These are phyloP conservation scores for Dendronephthya gigantea DNA, from an alignment of 64 coral and sea anemone genomes.

Conservation along the genomic window DNA sequence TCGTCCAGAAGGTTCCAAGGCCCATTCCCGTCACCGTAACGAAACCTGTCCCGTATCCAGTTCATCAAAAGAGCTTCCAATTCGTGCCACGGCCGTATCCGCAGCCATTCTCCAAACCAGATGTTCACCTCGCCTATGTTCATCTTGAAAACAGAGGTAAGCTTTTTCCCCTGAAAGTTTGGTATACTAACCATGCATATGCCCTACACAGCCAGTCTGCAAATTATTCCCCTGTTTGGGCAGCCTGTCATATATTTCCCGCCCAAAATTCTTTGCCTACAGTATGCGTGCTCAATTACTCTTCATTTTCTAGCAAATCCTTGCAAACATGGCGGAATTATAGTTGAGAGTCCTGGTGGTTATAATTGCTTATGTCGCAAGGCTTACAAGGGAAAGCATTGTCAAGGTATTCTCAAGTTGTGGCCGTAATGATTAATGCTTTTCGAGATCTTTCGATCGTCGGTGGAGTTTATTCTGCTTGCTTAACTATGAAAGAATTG, in stretches of 20 bases:
- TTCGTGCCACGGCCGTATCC: neutral
- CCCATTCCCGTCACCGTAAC: neutral
- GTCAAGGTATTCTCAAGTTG: neutral
- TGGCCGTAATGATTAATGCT: neutral
- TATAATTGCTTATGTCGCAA: neutral
- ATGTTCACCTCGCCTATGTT: neutral
- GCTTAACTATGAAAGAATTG: too few relatives aligned
- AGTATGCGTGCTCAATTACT: too few relatives aligned
- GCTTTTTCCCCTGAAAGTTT: neutral
- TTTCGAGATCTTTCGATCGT: too few relatives aligned
- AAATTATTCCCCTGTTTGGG: too few relatives aligned
- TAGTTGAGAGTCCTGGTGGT: conserved; percentile 1
- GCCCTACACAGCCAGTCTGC: too few relatives aligned
- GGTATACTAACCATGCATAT: neutral
- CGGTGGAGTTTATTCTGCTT: too few relatives aligned
- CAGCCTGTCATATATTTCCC: too few relatives aligned
- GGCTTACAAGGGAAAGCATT: conserved; percentile 12
- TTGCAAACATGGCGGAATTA: neutral
- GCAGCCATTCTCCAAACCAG: neutral
- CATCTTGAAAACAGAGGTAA: neutral
- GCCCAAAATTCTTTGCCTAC: too few relatives aligned
- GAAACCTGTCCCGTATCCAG: neutral
- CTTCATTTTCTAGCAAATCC: neutral
- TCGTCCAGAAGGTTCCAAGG: neutral
- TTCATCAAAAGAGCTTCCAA: neutral